Evolutionary conservation across 2,888 invertebrate species (phyloP).

Genomic region (Philereme vetulata): DNA sequence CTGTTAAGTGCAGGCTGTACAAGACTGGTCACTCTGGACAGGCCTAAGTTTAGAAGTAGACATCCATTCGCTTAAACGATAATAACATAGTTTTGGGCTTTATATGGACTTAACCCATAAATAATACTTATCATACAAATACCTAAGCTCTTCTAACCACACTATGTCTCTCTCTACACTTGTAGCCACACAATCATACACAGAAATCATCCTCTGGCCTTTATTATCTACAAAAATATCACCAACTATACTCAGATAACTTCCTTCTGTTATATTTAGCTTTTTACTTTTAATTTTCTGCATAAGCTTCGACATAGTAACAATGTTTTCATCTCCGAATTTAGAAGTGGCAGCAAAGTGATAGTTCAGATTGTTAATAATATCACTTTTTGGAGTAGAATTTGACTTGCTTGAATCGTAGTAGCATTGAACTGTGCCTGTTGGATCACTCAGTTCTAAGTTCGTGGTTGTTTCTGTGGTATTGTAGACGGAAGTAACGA

Average conservation of each 20-base stretch:
- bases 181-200: slow-evolving; percentile 59
- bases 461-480: slow-evolving; percentile 50
- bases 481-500: slow-evolving; percentile 66
- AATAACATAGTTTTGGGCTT: too few relatives aligned
- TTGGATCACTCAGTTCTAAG: slow-evolving; percentile 70
- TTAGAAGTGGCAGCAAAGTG: slow-evolving; percentile 54
- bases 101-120: slow-evolving; percentile 43
- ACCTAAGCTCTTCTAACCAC: slow-evolving; percentile 73
- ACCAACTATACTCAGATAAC: slow-evolving; percentile 61
- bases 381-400: slow-evolving; percentile 44
- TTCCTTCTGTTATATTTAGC: slow-evolving; percentile 57
- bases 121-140: slow-evolving; percentile 74
- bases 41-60: too few relatives aligned
- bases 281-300: slow-evolving; percentile 53
- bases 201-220: slow-evolving; percentile 64
- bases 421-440: slow-evolving; percentile 68
- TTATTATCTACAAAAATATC: slow-evolving; percentile 71
- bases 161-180: slow-evolving; percentile 64
- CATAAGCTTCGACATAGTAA: slow-evolving; percentile 62
- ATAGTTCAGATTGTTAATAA: slow-evolving; percentile 53
- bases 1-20: too few relatives aligned
- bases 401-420: slow-evolving; percentile 64
- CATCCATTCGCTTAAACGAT: too few relatives aligned
- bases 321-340: slow-evolving; percentile 56
- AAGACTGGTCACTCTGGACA: too few relatives aligned